These are phyloP conservation scores for Elephas maximus DNA, from an alignment of 2,113 vertebrate genomes.

Conservation along the genomic window DNA sequence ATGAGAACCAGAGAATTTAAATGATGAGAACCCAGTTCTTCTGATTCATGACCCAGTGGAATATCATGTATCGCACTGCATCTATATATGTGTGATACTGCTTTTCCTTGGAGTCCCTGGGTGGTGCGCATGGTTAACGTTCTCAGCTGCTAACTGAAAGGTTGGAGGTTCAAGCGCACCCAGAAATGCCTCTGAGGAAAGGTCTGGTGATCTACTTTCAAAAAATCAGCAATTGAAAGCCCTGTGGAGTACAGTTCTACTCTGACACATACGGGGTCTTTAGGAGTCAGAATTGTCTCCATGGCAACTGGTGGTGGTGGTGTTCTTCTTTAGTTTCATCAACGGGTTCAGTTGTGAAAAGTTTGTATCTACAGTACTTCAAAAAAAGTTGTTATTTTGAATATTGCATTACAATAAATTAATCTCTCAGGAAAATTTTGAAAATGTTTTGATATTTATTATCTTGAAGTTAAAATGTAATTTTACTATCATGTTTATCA, in stretches of 20 bases:
- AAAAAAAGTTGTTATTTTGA: background rate
- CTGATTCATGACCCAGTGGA: background rate
- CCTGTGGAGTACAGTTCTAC: too few relatives aligned
- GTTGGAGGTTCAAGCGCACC: too few relatives aligned
- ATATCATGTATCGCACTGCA: background rate
- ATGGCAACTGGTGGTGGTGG: too few relatives aligned
- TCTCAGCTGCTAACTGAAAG: too few relatives aligned
- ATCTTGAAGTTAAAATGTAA: background rate
- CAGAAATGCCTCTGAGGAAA: too few relatives aligned
- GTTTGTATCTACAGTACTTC: background rate
- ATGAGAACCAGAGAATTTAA: background rate
- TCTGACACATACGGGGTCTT: too few relatives aligned
- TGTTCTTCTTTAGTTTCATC: background rate
- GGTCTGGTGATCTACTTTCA: too few relatives aligned
- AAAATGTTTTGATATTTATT: background rate
- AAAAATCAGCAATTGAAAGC: too few relatives aligned
- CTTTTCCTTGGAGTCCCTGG: background rate
- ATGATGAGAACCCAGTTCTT: background rate
- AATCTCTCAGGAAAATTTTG: background rate
- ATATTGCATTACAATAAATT: background rate
- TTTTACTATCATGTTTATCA: background rate
- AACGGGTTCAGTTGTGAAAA: background rate
- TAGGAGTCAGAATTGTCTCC: too few relatives aligned
- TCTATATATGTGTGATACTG: background rate
- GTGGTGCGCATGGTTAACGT: too few relatives aligned